phyloP scores from a whole-genome alignment of 2,888 invertebrate species.

The Patella ulyssiponensis region DNA sequence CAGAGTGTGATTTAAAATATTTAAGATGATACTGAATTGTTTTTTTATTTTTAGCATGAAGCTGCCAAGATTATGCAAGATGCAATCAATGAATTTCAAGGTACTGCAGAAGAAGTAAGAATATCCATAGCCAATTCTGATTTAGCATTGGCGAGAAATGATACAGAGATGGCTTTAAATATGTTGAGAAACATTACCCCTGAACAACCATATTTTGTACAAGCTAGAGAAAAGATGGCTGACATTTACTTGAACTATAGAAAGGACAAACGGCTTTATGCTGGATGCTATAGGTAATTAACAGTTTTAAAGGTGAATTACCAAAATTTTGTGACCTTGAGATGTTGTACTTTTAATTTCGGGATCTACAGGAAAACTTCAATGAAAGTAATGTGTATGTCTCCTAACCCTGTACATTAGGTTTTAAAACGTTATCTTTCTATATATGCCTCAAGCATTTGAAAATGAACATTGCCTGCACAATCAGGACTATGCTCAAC shows the following conservation, averaged over 20 bases:
- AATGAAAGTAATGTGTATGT: too few relatives aligned
- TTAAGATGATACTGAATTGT: not conserved
- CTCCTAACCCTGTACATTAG: too few relatives aligned
- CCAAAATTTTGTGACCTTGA: too few relatives aligned
- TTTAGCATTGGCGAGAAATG: conserved; percentile 84
- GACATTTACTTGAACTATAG: conserved; percentile 89
- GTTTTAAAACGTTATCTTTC: too few relatives aligned
- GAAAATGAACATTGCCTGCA: too few relatives aligned
- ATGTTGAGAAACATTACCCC: conserved; percentile 84
- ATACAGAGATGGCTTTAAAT: conserved; percentile 86
- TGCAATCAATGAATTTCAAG: conserved; percentile 75
- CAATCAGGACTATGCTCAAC: too few relatives aligned
- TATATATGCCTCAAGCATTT: too few relatives aligned
- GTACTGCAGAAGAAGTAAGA: conserved; percentile 88
- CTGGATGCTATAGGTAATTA: conserved; percentile 81
- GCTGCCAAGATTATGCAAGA: conserved; percentile 87
- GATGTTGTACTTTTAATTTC: too few relatives aligned
- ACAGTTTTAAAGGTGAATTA: too few relatives aligned
- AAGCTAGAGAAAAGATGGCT: conserved; percentile 82
- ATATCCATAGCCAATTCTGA: conserved; percentile 89
- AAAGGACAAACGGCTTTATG: conserved; percentile 89
- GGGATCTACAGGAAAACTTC: too few relatives aligned
- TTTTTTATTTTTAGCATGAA: conserved; percentile 76
- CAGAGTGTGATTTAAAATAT: too few relatives aligned
- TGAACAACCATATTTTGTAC: conserved; percentile 87